phyloP scores from a whole-genome alignment of 1,140 invertebrate species.

The Zaprionus africanus region DNA sequence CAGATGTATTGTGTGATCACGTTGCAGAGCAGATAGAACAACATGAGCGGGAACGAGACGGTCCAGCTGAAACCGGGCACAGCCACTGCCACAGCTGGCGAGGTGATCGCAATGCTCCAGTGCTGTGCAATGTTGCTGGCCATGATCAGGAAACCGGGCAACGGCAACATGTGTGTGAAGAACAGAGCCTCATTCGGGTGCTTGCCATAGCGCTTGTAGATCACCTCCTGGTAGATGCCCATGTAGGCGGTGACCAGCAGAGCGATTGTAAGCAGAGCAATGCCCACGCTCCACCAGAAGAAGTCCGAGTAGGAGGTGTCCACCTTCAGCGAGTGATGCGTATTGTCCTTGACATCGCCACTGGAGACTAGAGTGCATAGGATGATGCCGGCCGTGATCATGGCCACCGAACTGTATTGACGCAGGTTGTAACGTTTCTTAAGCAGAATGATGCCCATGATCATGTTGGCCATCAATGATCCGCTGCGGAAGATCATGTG shows the following conservation, averaged over 20 bases:
- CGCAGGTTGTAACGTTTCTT: constrained; percentile 92
- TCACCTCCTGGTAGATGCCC: constrained; percentile 98
- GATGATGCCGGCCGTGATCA: constrained; percentile 96
- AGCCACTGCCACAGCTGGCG: constrained; percentile 60
- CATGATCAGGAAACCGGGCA: constrained; percentile 71
- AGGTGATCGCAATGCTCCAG: constrained; percentile 85
- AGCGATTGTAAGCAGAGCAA: constrained; percentile 93
- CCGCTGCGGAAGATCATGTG: constrained; percentile 99
- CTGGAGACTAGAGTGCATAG: constrained; percentile 96
- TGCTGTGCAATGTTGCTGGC: constrained; percentile 92
- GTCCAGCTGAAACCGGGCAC: constrained; percentile 85
- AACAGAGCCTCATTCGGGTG: constrained; percentile 97
- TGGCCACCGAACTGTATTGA: constrained; percentile 96
- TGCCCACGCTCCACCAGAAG: constrained; percentile 94
- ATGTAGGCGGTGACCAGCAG: constrained; percentile 97
- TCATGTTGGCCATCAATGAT: constrained; percentile 98
- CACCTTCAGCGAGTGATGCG: constrained; percentile 83
- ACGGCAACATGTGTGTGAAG: constrained; percentile 88
- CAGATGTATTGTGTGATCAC: constrained; percentile 98
- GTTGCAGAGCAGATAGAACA: constrained; percentile 93
- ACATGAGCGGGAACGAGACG: constrained; percentile 90
- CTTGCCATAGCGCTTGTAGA: constrained; percentile 95
- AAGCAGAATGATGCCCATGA: constrained; percentile 96
- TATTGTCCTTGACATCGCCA: constrained; percentile 76
- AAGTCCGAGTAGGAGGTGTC: constrained; percentile 85